Percentiles rank a stretch among this genome's conserved stretches.
These are phyloP conservation scores for Hylia prasina DNA, from an alignment of 2,113 vertebrate genomes.

Conservation along the genomic window DNA sequence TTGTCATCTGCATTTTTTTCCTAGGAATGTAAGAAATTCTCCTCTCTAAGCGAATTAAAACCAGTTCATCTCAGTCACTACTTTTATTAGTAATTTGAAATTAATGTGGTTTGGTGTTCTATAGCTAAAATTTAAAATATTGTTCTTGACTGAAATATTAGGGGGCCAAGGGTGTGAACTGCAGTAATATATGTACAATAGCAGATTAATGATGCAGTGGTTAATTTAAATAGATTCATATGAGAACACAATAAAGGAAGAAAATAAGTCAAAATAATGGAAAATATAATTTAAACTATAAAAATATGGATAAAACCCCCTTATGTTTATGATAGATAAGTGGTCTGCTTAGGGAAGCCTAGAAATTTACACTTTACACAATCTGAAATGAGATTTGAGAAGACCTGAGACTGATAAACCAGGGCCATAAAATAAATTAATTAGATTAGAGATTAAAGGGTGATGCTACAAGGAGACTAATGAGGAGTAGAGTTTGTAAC, in stretches of 20 bases:
- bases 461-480: conserved; percentile 11
- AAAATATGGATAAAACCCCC: accelerated
- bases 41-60: neutral
- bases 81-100: neutral
- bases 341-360: neutral
- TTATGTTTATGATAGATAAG: neutral
- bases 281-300: neutral
- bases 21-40: neutral
- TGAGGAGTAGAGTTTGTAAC: conserved; percentile 44
- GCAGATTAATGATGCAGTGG: too few relatives aligned
- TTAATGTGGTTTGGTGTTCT: neutral
- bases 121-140: neutral
- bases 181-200: neutral
- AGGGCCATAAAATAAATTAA: conserved; percentile 48
- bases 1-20: neutral
- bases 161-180: neutral
- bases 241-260: neutral
- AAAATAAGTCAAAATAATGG: neutral
- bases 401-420: neutral
- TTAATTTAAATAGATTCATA: neutral
- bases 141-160: neutral
- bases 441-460: conserved; percentile 52
- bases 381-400: conserved; percentile 10
- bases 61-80: accelerated
- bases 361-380: neutral